These are phyloP conservation scores for Deilephila elpenor DNA, from an alignment of 2,888 invertebrate species.

Conservation along the genomic window DNA sequence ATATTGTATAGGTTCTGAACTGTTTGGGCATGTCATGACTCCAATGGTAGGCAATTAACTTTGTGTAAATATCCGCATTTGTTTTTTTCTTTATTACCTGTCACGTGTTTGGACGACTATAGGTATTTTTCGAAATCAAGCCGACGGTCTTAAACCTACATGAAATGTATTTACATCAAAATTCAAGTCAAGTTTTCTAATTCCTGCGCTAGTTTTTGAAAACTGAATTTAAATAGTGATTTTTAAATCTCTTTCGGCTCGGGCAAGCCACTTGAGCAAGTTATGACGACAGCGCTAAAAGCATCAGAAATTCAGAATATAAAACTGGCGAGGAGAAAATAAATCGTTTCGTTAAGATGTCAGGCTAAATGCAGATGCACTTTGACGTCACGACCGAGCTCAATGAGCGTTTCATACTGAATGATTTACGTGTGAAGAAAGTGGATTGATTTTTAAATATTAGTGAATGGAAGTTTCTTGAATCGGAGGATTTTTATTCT, in stretches of 20 bases:
- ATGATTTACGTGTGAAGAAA: not conserved
- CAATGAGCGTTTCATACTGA: not conserved
- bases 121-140: no score
- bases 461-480: not conserved
- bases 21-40: no score
- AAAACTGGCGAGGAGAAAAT: constrained; percentile 24
- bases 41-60: no score
- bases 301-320: constrained; percentile 19
- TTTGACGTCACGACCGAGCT: not conserved
- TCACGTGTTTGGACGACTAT: no score
- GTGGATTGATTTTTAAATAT: not conserved
- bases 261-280: constrained; percentile 3
- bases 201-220: no score
- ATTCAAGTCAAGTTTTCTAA: no score
- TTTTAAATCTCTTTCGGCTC: constrained; percentile 10
- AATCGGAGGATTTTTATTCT: no score
- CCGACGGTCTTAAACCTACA: no score
- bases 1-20: no score
- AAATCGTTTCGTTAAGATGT: constrained; percentile 18
- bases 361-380: not conserved
- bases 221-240: not conserved
- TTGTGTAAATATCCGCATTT: no score
- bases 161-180: no score
- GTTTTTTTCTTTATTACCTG: no score
- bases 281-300: constrained; percentile 15